phyloP scores from a whole-genome alignment of 2,888 invertebrate species.

The Amphiduros pacificus region DNA sequence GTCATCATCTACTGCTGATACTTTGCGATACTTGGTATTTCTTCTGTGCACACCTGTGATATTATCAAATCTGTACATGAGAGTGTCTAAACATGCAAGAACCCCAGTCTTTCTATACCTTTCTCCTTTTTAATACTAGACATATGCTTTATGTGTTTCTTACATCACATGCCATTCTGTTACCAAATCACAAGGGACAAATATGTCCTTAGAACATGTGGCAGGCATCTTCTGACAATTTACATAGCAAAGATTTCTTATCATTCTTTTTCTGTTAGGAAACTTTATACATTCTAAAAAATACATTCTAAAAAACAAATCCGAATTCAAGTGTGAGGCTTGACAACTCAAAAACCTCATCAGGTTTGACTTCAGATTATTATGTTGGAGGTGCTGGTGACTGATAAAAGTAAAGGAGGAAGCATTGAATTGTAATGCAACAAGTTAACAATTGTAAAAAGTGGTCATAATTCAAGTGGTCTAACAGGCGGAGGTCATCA shows the following conservation, averaged over 20 bases:
- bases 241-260: conserved; percentile 15
- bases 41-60: neutral
- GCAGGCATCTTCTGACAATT: conserved; percentile 4
- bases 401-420: no score
- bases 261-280: conserved; percentile 22
- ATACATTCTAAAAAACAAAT: conserved; percentile 21
- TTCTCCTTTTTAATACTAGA: conserved; percentile 26
- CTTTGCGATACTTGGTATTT: neutral
- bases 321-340: conserved; percentile 21
- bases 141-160: conserved; percentile 22
- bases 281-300: conserved; percentile 19
- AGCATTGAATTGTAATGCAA: no score
- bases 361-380: no score
- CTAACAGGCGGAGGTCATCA: conserved; percentile 4
- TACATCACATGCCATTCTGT: conserved; percentile 13
- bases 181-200: conserved; percentile 8
- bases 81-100: neutral
- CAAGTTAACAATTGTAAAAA: no score
- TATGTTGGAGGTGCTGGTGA: no score
- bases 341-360: conserved; percentile 10
- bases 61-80: neutral
- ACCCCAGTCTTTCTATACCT: conserved; percentile 20
- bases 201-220: conserved; percentile 7
- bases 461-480: no score
- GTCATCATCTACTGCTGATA: neutral